phyloP scores from a whole-genome alignment of 2,113 vertebrate species.

The Merops nubicus region DNA sequence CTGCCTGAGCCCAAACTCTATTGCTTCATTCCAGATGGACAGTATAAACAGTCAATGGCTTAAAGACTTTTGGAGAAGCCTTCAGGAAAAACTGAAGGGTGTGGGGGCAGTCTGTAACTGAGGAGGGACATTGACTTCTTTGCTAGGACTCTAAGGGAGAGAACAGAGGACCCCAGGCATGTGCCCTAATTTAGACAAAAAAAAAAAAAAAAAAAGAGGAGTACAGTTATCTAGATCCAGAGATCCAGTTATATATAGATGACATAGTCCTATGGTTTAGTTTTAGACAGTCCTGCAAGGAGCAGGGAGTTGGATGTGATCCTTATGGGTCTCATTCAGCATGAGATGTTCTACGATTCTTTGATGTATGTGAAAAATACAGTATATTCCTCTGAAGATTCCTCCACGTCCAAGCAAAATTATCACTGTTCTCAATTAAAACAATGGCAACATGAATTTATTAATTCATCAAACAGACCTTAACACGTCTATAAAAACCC shows the following conservation, averaged over 20 bases:
- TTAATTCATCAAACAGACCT: not conserved
- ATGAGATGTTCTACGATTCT: not conserved
- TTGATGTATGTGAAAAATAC: not conserved
- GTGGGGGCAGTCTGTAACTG: too few relatives aligned
- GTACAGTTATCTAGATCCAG: not conserved
- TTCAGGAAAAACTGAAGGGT: not conserved
- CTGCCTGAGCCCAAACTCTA: not conserved
- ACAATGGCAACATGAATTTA: not conserved
- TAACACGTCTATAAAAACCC: not conserved
- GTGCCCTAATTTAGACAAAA: not conserved
- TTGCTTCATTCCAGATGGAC: not conserved
- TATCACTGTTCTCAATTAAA: not conserved
- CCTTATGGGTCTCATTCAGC: not conserved
- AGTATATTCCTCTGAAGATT: not conserved
- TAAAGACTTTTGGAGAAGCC: not conserved
- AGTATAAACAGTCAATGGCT: not conserved
- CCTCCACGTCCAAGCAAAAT: not conserved
- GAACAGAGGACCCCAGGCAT: not conserved
- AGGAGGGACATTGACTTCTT: not conserved
- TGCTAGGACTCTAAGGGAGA: not conserved
- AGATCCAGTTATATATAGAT: not conserved
- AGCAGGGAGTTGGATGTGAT: not conserved
- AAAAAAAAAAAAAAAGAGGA: not conserved
- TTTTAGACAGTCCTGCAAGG: not conserved
- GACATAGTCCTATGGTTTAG: not conserved